phyloP scores from a whole-genome alignment of 2,888 invertebrate species.

The Caenorhabditis panamensis region DNA sequence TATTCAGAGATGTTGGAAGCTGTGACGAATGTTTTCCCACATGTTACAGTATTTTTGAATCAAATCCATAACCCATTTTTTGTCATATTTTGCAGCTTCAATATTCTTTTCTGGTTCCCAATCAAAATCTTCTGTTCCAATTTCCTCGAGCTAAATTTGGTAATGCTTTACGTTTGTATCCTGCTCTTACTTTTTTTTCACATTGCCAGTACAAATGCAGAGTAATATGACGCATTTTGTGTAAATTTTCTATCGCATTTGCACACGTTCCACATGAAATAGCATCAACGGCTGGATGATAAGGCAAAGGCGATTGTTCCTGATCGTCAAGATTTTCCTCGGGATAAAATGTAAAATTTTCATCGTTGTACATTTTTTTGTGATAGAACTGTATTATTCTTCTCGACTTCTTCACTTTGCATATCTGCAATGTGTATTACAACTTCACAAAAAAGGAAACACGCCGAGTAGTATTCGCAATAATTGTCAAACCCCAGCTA shows the following conservation, averaged over 20 bases:
- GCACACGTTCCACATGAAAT: constrained; percentile 64
- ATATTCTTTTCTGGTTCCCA: constrained; percentile 55
- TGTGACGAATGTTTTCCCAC: constrained; percentile 38
- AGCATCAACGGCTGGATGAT: constrained; percentile 46
- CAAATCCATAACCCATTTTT: constrained; percentile 44
- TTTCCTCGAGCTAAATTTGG: constrained; percentile 58
- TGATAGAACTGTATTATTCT: constrained; percentile 61
- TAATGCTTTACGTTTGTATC: not conserved
- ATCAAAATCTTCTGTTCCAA: constrained; percentile 62
- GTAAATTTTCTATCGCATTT: constrained; percentile 50
- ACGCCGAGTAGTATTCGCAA: no score
- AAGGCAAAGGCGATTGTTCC: constrained; percentile 16
- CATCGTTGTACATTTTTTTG: constrained; percentile 39
- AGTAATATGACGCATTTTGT: constrained; percentile 58
- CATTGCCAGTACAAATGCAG: constrained; percentile 57
- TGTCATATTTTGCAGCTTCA: constrained; percentile 57
- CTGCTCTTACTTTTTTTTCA: constrained; percentile 60
- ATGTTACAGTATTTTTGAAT: constrained; percentile 33
- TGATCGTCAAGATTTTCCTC: constrained; percentile 21
- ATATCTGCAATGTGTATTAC: constrained; percentile 51
- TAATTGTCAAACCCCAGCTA: not conserved
- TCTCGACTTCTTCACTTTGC: constrained; percentile 46
- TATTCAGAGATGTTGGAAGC: no score
- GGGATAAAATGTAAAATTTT: constrained; percentile 23
- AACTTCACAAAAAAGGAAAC: no score